Evolutionary conservation across 2,113 vertebrate species (phyloP), one percentile per base, ranked within the genome.

Genomic region (Mus pahari): DNA sequence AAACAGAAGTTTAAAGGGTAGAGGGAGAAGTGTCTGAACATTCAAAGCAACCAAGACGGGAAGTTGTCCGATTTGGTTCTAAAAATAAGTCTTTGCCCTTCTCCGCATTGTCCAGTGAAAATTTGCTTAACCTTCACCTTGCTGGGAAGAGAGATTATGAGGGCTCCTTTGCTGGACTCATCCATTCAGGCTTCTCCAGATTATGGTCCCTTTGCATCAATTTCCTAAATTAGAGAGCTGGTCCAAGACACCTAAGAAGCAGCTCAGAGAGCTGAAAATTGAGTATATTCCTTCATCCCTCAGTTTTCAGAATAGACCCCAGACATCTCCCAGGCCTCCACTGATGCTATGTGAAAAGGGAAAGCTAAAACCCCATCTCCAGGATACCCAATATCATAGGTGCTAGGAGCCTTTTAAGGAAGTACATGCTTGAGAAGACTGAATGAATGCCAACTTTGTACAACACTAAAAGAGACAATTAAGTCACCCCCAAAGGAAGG

Each of bases 31-130:
- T 24, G 11, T 92, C 84, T 89, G 60, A 93, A 95, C 60, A 84
- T 89, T 89, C 73, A 92, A 92, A 95, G 86, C n/a, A 87, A 78
- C 89, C 66, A 75, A 94, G 9, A 78, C 55, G 3, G 77, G 55
- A 58, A 90, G 60, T 78, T 92, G 55, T 96, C 58, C 68, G 36
- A 2, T 71, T 90, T 64, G 24, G 2, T 87, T 92, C 81, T 74
- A 81, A 96, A 95, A 53, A 66, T 87, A 31, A 26, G 9, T n/a
- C 48, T 86, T 33, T 28, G 50, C 84, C 53, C 39, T 96, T 92
- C 82, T 89, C 91, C 77, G 84, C 55, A 89, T 26, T 86, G 22
- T 36, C 31, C 19, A 39, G 60, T 64, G 90, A 55, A 84, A 68
- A 86, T 33, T 26, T 48, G n/a, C 22, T 90, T 50, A 45, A n/a